Evolutionary conservation across 2,797 vertebrate species (phyloP).

Genomic region (Notoglanidium macrostoma): DNA sequence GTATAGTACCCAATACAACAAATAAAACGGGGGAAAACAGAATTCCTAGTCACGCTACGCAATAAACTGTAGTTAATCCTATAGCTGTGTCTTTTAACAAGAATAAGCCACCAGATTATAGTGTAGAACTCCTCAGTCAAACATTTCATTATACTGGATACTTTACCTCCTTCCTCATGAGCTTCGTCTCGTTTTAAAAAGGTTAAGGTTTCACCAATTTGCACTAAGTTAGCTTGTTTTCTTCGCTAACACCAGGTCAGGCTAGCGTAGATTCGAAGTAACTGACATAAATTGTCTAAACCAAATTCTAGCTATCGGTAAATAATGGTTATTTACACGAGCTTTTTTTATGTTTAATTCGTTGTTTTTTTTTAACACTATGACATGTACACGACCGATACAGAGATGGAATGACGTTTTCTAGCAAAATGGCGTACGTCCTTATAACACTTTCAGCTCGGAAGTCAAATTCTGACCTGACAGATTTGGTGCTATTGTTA

Average conservation of each 20-base stretch:
- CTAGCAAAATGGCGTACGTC: not conserved
- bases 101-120: too few species aligned
- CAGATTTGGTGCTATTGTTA: not conserved
- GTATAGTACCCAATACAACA: too few species aligned
- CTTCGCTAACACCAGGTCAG: too few species aligned
- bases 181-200: not conserved
- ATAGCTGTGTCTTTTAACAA: not conserved
- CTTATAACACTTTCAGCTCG: not conserved
- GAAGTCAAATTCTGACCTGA: not conserved
- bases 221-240: too few species aligned
- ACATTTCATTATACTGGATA: not conserved
- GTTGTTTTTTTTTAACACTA: not conserved
- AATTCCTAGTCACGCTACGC: not conserved
- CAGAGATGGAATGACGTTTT: too few species aligned
- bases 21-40: too few species aligned
- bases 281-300: not conserved
- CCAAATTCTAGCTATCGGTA: not conserved
- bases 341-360: not conserved
- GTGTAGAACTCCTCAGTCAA: not conserved
- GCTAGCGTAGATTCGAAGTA: not conserved
- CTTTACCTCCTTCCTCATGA: too few species aligned
- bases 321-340: not conserved
- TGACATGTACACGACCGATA: too few species aligned
- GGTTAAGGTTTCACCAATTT: too few species aligned
- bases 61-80: not conserved